phyloP scores from a whole-genome alignment of 2,113 vertebrate genomes.

The Ranitomeya imitator region DNA sequence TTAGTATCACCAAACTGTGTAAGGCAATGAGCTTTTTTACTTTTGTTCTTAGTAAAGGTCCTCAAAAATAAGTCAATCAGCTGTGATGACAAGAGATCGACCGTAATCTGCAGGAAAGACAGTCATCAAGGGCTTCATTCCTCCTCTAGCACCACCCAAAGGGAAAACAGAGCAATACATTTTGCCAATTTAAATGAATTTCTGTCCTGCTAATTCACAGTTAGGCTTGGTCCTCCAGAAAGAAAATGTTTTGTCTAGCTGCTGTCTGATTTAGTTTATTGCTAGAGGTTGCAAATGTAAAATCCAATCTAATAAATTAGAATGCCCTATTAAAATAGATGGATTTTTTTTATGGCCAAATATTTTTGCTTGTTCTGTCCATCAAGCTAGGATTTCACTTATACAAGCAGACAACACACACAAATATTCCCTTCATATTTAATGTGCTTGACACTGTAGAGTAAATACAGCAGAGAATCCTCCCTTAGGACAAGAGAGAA shows the following conservation, averaged over 20 bases:
- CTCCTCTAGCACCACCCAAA: neutral
- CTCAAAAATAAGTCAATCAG: no score
- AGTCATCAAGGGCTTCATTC: no score
- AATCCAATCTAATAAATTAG: neutral
- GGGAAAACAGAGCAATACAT: neutral
- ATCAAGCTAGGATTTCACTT: neutral
- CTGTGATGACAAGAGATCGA: no score
- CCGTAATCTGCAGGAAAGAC: no score
- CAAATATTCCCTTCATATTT: neutral
- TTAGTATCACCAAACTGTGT: no score
- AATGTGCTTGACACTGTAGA: conserved; percentile 22
- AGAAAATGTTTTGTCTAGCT: neutral
- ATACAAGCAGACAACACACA: neutral
- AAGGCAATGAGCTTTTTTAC: no score
- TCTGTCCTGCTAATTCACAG: neutral
- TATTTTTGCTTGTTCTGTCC: neutral
- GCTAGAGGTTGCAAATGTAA: neutral
- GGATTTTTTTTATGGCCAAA: neutral
- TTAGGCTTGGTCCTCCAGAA: neutral
- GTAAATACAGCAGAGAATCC: conserved; percentile 28
- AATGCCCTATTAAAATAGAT: neutral
- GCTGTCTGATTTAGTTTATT: neutral
- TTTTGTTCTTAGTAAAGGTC: no score
- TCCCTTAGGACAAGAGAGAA: conserved; percentile 39
- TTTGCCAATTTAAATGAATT: neutral